phyloP scores from a whole-genome alignment of 1,140 invertebrate genomes.

The Drosophila trapezifrons region DNA sequence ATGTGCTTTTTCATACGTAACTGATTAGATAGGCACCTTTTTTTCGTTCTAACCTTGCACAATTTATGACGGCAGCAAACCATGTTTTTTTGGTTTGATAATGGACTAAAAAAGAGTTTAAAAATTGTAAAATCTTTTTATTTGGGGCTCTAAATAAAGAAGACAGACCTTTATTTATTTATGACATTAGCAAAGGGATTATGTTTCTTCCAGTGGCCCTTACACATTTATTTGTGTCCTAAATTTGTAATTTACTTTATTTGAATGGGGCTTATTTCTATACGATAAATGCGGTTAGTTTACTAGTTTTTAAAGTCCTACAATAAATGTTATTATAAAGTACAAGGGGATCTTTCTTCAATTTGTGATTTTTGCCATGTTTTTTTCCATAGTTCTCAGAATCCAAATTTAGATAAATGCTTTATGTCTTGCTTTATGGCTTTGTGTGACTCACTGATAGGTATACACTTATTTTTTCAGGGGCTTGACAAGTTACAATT shows the following conservation, averaged over 20 bases:
- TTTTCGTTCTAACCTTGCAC: slow-evolving; percentile 63
- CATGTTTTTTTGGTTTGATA: slow-evolving; percentile 38
- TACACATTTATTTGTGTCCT: background rate
- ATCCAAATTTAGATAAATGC: background rate
- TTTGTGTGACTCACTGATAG: slow-evolving; percentile 13
- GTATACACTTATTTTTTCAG: background rate
- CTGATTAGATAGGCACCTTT: slow-evolving; percentile 68
- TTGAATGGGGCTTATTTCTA: background rate
- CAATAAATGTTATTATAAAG: background rate
- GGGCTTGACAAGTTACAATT: background rate
- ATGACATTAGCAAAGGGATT: slow-evolving; percentile 12
- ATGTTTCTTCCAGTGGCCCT: background rate
- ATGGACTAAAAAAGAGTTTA: slow-evolving; percentile 15
- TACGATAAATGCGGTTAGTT: too few species aligned
- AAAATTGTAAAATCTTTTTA: slow-evolving; percentile 22
- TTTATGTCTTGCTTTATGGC: background rate
- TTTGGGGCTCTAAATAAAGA: slow-evolving; percentile 16
- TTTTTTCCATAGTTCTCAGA: slow-evolving; percentile 4
- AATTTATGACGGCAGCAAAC: slow-evolving; percentile 59
- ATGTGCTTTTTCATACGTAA: slow-evolving; percentile 31
- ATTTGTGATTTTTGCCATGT: slow-evolving; percentile 2
- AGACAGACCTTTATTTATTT: slow-evolving; percentile 17
- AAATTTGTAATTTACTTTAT: background rate
- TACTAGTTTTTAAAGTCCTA: background rate
- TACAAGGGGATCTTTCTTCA: background rate